These are phyloP conservation scores for Euglossa dilemma DNA, from an alignment of 1,140 invertebrate genomes.

Conservation along the genomic window DNA sequence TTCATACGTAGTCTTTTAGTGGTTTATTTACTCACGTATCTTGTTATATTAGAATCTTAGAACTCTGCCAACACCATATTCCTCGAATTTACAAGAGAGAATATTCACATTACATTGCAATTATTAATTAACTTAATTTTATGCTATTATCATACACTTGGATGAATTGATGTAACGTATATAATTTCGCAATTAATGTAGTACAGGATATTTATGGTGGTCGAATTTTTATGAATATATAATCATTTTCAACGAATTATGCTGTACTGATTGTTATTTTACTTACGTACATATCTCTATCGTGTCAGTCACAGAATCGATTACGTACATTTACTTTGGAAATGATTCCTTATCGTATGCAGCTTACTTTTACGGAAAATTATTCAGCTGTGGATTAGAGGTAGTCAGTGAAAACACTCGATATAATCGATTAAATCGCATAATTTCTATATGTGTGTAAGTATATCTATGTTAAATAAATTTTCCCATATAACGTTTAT, in stretches of 20 bases:
- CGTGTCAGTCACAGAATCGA: neutral
- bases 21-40: neutral
- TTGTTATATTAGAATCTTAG: neutral
- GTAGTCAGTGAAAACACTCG: neutral
- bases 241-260: neutral
- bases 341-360: neutral
- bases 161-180: neutral
- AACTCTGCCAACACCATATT: conserved; percentile 17
- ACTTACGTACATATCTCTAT: neutral
- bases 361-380: neutral
- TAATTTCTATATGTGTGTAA: neutral
- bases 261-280: neutral
- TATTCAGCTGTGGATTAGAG: neutral
- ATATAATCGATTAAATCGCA: neutral
- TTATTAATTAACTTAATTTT: neutral
- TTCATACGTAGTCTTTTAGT: neutral
- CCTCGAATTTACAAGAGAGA: neutral
- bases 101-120: neutral
- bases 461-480: neutral
- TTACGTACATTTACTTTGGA: neutral
- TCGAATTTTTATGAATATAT: neutral
- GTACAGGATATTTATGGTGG: neutral
- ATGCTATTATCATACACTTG: neutral
- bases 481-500: neutral
- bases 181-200: neutral